Percentiles rank a stretch among this genome's conserved stretches.
These are phyloP conservation scores for Scartelaos histophorus DNA, from an alignment of 2,113 vertebrate species.

Conservation along the genomic window DNA sequence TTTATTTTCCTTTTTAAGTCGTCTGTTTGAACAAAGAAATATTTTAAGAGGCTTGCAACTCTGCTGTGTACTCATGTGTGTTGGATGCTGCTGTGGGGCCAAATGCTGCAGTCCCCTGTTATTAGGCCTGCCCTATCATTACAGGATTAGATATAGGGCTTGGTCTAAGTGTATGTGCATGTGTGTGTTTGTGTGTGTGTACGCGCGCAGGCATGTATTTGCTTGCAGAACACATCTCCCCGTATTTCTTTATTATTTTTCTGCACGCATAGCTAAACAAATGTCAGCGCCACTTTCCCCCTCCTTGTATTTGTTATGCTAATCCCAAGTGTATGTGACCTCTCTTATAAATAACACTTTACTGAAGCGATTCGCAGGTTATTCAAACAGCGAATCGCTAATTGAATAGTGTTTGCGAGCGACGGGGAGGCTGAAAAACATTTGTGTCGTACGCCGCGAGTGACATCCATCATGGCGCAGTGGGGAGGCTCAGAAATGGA, in stretches of 20 bases:
- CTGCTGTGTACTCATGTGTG: slow-evolving; percentile 25
- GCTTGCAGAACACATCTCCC: slow-evolving; percentile 36
- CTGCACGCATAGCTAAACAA: slow-evolving; percentile 46
- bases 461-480: slow-evolving; percentile 50
- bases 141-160: slow-evolving; percentile 72
- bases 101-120: slow-evolving; percentile 73
- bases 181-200: slow-evolving; percentile 23
- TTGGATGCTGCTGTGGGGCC: slow-evolving; percentile 58
- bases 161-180: slow-evolving; percentile 49
- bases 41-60: slow-evolving; percentile 70
- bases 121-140: slow-evolving; percentile 81
- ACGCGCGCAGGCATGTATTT: slow-evolving; percentile 32
- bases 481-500: slow-evolving; percentile 11
- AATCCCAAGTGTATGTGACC: slow-evolving; percentile 65
- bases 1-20: slow-evolving; percentile 60
- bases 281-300: slow-evolving; percentile 21
- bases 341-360: slow-evolving; percentile 57
- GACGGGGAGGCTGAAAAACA: slow-evolving; percentile 44
- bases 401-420: slow-evolving; percentile 52
- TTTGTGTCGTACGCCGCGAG: slow-evolving; percentile 12
- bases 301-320: slow-evolving; percentile 34
- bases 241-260: slow-evolving; percentile 50
- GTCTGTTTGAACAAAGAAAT: slow-evolving; percentile 75
- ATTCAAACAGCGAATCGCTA: slow-evolving; percentile 50
- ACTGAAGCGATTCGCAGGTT: slow-evolving; percentile 38